Percentiles rank a stretch among this genome's conserved stretches.
Conservation (phyloP, 2,888 invertebrate genomes). For the Alviniconcha strummeri region DNA sequence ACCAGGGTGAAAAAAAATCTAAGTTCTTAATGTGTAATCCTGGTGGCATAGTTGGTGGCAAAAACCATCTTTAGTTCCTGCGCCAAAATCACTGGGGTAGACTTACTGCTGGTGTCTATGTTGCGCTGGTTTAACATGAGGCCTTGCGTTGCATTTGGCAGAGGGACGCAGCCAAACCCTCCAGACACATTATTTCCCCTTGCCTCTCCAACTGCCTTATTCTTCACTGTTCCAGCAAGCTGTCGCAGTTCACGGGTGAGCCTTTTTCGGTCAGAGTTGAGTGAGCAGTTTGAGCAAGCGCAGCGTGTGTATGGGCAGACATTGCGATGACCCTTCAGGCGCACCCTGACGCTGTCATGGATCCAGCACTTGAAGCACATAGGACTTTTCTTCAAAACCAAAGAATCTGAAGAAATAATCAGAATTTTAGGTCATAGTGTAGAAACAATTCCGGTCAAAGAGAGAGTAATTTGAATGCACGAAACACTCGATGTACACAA, state of each 20-base stretch:
- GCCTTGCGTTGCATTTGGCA: too few species aligned
- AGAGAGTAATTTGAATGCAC: background rate
- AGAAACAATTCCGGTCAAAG: background rate
- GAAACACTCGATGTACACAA: background rate
- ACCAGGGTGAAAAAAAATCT: too few species aligned
- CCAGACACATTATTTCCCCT: too few species aligned
- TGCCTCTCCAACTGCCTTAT: background rate
- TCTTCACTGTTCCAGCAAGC: background rate
- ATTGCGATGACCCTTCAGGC: constrained; percentile 26
- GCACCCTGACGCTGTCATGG: constrained; percentile 31
- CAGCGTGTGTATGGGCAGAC: constrained; percentile 31
- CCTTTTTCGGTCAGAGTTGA: constrained; percentile 28
- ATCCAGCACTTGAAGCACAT: constrained; percentile 36
- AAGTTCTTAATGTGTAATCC: too few species aligned
- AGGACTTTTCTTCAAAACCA: constrained; percentile 10
- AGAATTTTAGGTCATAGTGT: too few species aligned
- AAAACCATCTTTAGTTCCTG: too few species aligned
- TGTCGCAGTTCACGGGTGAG: constrained; percentile 29
- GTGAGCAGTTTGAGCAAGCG: constrained; percentile 28
- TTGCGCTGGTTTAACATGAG: too few species aligned
- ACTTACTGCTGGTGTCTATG: too few species aligned
- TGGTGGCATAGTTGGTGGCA: too few species aligned
- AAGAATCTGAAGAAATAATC: background rate
- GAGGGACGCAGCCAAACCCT: too few species aligned
- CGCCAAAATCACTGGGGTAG: too few species aligned